These are phyloP conservation scores for Pterostichus madidus DNA, from an alignment of 2,888 invertebrate genomes.

Conservation along the genomic window DNA sequence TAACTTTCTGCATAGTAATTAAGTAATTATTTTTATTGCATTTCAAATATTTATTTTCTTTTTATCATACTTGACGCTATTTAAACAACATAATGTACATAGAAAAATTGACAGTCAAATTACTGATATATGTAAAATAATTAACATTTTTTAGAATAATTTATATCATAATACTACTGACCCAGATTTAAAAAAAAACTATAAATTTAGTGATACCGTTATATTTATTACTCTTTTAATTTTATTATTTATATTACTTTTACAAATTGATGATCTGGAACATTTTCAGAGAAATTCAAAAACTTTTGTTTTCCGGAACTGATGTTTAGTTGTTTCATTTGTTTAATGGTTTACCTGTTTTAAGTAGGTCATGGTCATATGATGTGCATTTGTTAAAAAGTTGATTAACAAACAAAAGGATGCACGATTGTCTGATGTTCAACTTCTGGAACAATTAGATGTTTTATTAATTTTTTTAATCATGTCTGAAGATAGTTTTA, in stretches of 20 bases:
- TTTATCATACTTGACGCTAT: no score
- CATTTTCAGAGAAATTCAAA: neutral
- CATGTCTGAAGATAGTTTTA: neutral
- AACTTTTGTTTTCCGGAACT: constrained; percentile 3
- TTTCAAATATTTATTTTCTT: no score
- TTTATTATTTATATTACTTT: neutral
- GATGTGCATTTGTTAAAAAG: neutral
- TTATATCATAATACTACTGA: neutral
- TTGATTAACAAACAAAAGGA: constrained; percentile 18
- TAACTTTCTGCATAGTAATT: no score
- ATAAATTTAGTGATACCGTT: constrained; percentile 2
- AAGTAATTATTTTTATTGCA: no score
- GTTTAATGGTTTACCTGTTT: neutral
- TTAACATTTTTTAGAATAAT: no score
- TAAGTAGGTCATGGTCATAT: constrained; percentile 14
- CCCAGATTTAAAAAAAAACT: neutral
- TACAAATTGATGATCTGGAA: no score
- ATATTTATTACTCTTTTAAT: neutral
- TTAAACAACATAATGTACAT: no score
- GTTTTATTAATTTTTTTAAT: constrained; percentile 34
- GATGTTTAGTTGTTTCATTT: neutral
- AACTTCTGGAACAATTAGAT: constrained; percentile 23
- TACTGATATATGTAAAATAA: no score
- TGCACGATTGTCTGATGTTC: neutral
- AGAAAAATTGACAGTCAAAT: no score